A percentile compares a stretch with the other conserved stretches of the same genome.
Conservation (phyloP, 2,113 vertebrate species). For the Ovis canadensis region DNA sequence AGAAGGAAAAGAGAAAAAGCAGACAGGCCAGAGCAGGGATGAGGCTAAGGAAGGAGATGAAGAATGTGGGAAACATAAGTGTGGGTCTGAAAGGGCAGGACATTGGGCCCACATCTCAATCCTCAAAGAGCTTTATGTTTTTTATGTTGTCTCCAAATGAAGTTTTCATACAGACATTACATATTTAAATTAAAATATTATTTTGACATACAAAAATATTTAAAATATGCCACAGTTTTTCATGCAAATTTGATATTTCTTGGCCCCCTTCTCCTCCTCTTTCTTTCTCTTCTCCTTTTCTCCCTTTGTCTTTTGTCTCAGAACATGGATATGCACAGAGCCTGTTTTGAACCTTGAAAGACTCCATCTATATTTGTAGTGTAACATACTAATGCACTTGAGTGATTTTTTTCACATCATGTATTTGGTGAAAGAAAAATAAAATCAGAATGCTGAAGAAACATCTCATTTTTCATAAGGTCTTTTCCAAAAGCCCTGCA, state of each 20-base stretch:
- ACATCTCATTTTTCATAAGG: background rate
- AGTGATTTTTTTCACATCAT: background rate
- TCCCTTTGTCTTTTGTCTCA: background rate
- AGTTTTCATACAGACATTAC: background rate
- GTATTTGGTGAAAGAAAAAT: background rate
- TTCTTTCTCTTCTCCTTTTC: background rate
- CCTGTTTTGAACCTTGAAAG: background rate
- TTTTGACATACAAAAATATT: background rate
- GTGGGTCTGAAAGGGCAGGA: background rate
- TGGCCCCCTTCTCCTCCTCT: background rate
- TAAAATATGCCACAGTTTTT: background rate
- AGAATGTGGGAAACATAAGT: background rate
- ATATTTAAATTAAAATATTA: background rate
- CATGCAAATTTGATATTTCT: background rate
- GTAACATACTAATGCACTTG: background rate
- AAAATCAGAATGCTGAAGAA: background rate
- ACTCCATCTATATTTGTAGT: background rate
- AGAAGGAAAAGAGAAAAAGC: background rate
- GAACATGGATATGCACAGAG: background rate
- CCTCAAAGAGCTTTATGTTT: background rate
- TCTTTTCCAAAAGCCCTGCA: background rate
- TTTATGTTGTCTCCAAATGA: background rate
- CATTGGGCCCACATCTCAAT: background rate
- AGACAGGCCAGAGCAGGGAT: background rate
- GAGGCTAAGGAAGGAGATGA: background rate